Evolutionary conservation across 2,113 vertebrate genomes (phyloP), one percentile per base, ranked within the genome.

Genomic region (Coturnix japonica): DNA sequence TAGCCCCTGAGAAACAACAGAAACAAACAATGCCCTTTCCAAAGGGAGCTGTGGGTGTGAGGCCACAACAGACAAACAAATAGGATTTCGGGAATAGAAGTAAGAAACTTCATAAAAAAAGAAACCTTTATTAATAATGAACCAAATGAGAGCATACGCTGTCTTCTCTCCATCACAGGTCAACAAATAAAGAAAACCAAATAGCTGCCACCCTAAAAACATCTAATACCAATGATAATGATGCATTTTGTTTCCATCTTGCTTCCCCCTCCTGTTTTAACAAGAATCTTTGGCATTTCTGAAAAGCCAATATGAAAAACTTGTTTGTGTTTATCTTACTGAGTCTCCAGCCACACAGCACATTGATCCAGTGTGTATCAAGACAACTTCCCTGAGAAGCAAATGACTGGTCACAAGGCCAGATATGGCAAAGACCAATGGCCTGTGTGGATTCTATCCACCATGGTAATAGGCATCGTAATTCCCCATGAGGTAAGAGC

Each of bases 201-300:
- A 93, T 53, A 61, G 91, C 78, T 89, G 80, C 87, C 93, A 86
- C 74, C 60, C 94, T 92, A 89, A 94, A 95, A 90, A 76, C 69
- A 87, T 72, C 59, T 57, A 88, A 93, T 77, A 93, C 69, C 90
- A 79, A 56, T 87, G 92, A 67, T 37, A 93, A 94, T 57, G 39
- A 61, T 91, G n/a, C 57, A 90, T 91, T 96, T 96, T 91, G 23
- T 37, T 96, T 96, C 65, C 70, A 94, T 91, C 47, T 90, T 76
- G 67, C 70, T 88, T 94, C 75, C 93, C 80, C 93, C 80, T 95
- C 88, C 85, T 91, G 53, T 88, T 95, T 94, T 95, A 92, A 96
- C 81, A 95, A 72, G 63, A 74, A 89, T 73, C 74, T 85, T 13
- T 0, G 21, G 71, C 80, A 72, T 94, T 96, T 95, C 92, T 94